Conservation (phyloP, 2,888 invertebrate species). For the Escarpia spicata region DNA sequence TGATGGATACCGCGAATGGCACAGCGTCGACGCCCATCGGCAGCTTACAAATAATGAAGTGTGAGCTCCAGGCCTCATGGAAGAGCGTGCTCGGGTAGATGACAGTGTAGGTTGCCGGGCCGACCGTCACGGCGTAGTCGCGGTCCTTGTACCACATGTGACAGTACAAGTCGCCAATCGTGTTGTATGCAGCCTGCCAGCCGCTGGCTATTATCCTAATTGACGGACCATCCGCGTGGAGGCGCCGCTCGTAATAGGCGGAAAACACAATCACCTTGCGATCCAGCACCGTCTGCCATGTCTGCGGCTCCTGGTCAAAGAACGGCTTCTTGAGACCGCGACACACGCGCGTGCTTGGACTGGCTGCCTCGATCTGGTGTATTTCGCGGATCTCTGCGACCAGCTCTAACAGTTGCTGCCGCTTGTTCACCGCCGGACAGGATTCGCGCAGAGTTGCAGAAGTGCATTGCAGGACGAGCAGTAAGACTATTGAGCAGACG, state of each 20-base stretch:
- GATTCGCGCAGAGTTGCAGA: not conserved
- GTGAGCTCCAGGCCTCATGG: slow-evolving; percentile 37
- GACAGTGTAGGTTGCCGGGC: slow-evolving; percentile 34
- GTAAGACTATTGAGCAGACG: not conserved
- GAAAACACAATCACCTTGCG: slow-evolving; percentile 38
- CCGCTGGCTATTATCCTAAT: slow-evolving; percentile 40
- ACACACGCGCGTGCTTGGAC: not conserved
- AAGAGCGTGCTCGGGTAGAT: slow-evolving; percentile 38
- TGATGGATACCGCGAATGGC: slow-evolving; percentile 37
- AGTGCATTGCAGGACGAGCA: not conserved
- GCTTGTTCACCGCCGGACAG: not conserved
- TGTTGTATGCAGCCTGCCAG: slow-evolving; percentile 34
- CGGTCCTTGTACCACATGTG: slow-evolving; percentile 36
- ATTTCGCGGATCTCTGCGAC: not conserved
- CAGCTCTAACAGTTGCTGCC: not conserved
- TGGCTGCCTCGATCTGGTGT: not conserved
- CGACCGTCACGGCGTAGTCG: slow-evolving; percentile 23
- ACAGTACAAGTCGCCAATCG: slow-evolving; percentile 37
- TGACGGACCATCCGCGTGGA: slow-evolving; percentile 33
- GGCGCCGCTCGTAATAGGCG: slow-evolving; percentile 36
- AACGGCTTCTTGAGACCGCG: slow-evolving; percentile 20
- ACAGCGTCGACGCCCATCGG: not conserved
- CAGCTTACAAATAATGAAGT: slow-evolving; percentile 39
- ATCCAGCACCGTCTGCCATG: slow-evolving; percentile 33
- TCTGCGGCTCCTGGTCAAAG: slow-evolving; percentile 33